Evolutionary conservation across 2,797 vertebrate species (phyloP).

Genomic region (Arnoldichthys spilopterus): DNA sequence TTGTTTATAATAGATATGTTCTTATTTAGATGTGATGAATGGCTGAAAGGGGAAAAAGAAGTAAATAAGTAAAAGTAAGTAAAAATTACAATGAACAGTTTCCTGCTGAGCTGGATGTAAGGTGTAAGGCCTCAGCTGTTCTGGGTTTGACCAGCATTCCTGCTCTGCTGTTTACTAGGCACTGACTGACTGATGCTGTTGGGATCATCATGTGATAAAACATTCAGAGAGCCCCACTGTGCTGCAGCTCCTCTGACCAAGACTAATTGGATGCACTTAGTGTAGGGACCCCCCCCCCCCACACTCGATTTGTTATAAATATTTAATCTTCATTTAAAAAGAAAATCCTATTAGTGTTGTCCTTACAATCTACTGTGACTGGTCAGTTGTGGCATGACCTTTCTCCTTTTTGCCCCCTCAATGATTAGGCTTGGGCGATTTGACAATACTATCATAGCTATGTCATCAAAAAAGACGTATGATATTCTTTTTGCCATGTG

Average conservation of each 20-base stretch:
- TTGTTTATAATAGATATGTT: too few relatives aligned
- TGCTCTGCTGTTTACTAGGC: conserved; percentile 6
- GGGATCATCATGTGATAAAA: conserved; percentile 57
- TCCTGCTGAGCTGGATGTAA: conserved; percentile 23
- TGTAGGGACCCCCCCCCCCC: conserved; percentile 52
- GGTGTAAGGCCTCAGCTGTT: conserved; percentile 14
- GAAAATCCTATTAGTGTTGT: conserved; percentile 45
- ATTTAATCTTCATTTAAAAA: conserved; percentile 51
- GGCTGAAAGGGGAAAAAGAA: too few relatives aligned
- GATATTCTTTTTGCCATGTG: not conserved
- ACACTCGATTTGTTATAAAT: conserved; percentile 42
- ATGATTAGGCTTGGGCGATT: not conserved
- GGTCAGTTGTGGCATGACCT: conserved; percentile 33
- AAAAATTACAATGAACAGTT: too few relatives aligned
- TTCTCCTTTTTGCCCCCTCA: conserved; percentile 1
- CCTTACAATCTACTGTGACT: conserved; percentile 3
- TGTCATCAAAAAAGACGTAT: not conserved
- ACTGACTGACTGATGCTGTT: conserved; percentile 39
- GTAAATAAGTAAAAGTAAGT: too few relatives aligned
- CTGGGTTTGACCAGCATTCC: not conserved
- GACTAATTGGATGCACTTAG: conserved; percentile 62
- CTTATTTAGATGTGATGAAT: too few relatives aligned
- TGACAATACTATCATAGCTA: not conserved
- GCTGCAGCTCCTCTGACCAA: conserved; percentile 49
- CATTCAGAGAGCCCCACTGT: conserved; percentile 57